Percentiles rank a stretch among this genome's conserved stretches.
phyloP scores from a whole-genome alignment of 2,797 vertebrate genomes.

The Steatocranus sp. region DNA sequence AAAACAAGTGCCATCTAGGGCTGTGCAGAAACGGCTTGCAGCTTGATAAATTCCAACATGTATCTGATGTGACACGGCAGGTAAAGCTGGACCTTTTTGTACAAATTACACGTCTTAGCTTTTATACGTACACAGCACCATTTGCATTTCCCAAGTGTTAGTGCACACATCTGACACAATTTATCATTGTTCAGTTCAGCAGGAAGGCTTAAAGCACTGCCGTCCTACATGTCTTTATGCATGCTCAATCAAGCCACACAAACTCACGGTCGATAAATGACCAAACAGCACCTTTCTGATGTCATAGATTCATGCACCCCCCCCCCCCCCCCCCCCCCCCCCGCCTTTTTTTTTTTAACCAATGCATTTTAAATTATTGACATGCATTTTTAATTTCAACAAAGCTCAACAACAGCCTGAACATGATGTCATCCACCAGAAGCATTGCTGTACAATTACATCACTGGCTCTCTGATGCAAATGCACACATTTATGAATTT shows the following conservation, averaged over 20 bases:
- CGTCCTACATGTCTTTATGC: not conserved
- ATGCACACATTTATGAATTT: not conserved
- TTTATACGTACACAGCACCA: not conserved
- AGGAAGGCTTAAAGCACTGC: not conserved
- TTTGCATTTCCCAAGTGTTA: not conserved
- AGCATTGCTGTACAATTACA: not conserved
- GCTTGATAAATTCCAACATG: not conserved
- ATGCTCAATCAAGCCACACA: not conserved
- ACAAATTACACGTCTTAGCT: not conserved
- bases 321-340: rapidly evolving
- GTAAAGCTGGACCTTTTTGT: not conserved
- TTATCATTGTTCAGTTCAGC: not conserved
- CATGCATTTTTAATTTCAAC: not conserved
- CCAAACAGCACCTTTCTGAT: not conserved
- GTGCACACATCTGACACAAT: not conserved
- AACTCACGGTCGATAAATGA: not conserved
- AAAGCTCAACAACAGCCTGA: not conserved
- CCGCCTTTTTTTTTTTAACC: not conserved
- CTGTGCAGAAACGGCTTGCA: not conserved
- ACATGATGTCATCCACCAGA: not conserved
- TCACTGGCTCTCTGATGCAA: not conserved
- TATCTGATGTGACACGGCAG: not conserved
- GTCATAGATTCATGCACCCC: not conserved
- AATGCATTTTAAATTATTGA: not conserved
- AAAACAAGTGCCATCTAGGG: not conserved